Percentiles rank a stretch among this genome's conserved stretches.
phyloP scores from a whole-genome alignment of 2,113 vertebrate species.

The Erpornis zantholeuca region DNA sequence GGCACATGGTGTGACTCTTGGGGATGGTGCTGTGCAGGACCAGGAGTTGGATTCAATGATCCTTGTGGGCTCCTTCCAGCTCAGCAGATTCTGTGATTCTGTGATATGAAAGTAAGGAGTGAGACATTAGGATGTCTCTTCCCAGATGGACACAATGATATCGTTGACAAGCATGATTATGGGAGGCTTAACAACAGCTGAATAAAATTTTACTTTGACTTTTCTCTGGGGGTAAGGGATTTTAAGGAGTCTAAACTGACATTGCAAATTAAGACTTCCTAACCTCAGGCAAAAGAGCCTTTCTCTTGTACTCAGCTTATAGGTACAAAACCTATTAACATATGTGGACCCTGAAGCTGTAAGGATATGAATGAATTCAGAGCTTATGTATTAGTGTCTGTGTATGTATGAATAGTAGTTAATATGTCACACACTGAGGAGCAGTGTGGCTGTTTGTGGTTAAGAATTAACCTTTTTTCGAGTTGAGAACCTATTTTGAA shows the following conservation, averaged over 20 bases:
- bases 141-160: not conserved
- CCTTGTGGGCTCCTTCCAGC: not conserved
- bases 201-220: not conserved
- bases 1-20: not conserved
- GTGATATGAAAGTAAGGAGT: not conserved
- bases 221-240: not conserved
- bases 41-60: not conserved
- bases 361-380: not conserved
- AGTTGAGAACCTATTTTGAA: not conserved
- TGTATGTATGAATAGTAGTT: not conserved
- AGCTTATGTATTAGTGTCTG: not conserved
- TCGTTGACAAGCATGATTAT: not conserved
- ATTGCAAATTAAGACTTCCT: not conserved
- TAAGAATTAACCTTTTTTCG: not conserved
- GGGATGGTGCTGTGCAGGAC: not conserved
- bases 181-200: not conserved
- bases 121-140: not conserved
- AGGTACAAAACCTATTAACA: not conserved
- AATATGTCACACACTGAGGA: not conserved
- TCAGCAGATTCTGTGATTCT: not conserved
- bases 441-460: not conserved
- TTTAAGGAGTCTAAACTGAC: not conserved
- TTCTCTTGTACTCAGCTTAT: not conserved
- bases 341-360: not conserved
- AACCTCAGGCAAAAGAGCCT: not conserved